These are phyloP conservation scores for Hestina assimilis DNA, from an alignment of 1,140 invertebrate genomes.

Conservation along the genomic window DNA sequence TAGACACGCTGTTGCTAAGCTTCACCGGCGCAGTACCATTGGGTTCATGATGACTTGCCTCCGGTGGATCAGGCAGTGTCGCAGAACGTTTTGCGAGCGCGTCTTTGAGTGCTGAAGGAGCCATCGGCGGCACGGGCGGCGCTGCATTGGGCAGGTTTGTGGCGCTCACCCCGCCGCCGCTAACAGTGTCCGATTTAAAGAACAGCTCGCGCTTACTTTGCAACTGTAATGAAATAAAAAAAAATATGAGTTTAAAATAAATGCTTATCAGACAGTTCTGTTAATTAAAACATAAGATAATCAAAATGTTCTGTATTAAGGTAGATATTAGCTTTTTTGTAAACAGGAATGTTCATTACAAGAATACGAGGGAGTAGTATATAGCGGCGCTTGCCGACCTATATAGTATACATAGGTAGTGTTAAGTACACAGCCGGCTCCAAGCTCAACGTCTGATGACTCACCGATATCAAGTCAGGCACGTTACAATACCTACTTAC, in stretches of 20 bases:
- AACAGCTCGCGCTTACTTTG: slow-evolving; percentile 88
- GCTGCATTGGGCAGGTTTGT: slow-evolving; percentile 56
- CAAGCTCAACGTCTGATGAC: slow-evolving; percentile 49
- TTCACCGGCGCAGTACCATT: slow-evolving; percentile 55
- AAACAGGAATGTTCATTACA: slow-evolving; percentile 11
- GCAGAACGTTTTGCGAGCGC: slow-evolving; percentile 66
- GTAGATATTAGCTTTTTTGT: not conserved
- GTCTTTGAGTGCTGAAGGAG: slow-evolving; percentile 62
- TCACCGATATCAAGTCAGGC: slow-evolving; percentile 59
- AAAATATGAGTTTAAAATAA: no score
- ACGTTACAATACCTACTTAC: slow-evolving; percentile 23
- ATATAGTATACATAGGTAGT: slow-evolving; percentile 17
- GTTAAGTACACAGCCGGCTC: slow-evolving; percentile 53
- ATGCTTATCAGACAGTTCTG: no score
- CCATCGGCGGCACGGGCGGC: slow-evolving; percentile 60
- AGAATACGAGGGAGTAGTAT: slow-evolving; percentile 24
- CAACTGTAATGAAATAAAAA: slow-evolving; percentile 79
- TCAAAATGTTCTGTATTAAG: not conserved
- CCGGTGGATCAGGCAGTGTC: slow-evolving; percentile 57
- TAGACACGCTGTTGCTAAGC: slow-evolving; percentile 63
- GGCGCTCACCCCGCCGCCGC: slow-evolving; percentile 59
- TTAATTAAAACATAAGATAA: no score
- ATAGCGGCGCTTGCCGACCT: slow-evolving; percentile 32
- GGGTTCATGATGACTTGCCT: slow-evolving; percentile 64
- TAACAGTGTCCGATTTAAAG: slow-evolving; percentile 81